phyloP scores from a whole-genome alignment of 2,888 invertebrate genomes.

The Conistra vaccinii region DNA sequence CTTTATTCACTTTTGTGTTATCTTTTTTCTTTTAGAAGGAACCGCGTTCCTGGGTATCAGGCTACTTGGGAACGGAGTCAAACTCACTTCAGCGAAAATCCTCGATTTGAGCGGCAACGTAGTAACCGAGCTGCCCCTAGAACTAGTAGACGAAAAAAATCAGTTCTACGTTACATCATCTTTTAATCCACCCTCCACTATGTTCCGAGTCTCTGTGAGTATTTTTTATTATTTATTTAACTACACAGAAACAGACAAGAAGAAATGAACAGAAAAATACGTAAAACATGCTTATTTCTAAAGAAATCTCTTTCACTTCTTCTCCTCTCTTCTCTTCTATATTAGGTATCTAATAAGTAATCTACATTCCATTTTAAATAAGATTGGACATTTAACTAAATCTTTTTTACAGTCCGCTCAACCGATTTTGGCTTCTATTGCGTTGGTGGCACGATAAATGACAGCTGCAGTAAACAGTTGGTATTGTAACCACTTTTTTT shows the following conservation, averaged over 20 bases:
- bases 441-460: no score
- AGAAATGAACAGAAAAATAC: not conserved
- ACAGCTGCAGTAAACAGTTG: no score
- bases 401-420: no score
- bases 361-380: no score
- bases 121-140: slow-evolving; percentile 66
- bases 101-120: slow-evolving; percentile 69
- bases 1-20: not conserved
- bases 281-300: not conserved
- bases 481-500: no score
- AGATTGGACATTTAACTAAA: no score
- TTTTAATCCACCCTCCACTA: slow-evolving; percentile 68
- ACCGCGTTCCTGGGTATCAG: slow-evolving; percentile 73
- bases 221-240: not conserved
- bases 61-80: slow-evolving; percentile 68
- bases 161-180: slow-evolving; percentile 73
- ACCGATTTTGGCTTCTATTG: no score
- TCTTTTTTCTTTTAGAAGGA: slow-evolving; percentile 70
- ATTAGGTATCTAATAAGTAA: not conserved
- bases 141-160: slow-evolving; percentile 61
- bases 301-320: not conserved
- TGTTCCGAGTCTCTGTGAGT: slow-evolving; percentile 78
- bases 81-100: slow-evolving; percentile 68
- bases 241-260: not conserved
- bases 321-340: not conserved